These are phyloP conservation scores for Idaea biselata DNA, from an alignment of 2,888 invertebrate species.

Conservation along the genomic window DNA sequence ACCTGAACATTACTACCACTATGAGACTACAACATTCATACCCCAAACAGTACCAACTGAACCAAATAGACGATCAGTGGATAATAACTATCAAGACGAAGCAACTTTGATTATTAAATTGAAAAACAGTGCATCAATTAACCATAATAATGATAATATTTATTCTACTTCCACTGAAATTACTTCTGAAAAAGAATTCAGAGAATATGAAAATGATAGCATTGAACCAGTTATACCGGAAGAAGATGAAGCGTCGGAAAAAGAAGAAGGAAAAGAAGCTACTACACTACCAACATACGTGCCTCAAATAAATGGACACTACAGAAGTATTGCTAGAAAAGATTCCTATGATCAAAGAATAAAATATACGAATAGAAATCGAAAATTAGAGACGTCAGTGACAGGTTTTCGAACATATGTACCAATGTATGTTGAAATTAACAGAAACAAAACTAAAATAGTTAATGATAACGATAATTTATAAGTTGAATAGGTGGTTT, in stretches of 20 bases:
- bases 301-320: conserved; percentile 70
- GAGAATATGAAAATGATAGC: background rate
- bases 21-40: conserved; percentile 25
- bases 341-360: conserved; percentile 44
- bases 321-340: conserved; percentile 52
- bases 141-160: background rate
- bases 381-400: conserved; percentile 51
- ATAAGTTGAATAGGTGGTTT: conserved; percentile 3
- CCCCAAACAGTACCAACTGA: conserved; percentile 27
- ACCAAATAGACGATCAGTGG: conserved; percentile 27
- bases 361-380: conserved; percentile 51
- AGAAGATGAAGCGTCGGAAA: conserved; percentile 5
- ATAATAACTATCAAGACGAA: conserved; percentile 19
- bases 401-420: conserved; percentile 49
- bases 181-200: background rate
- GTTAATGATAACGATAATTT: conserved; percentile 14
- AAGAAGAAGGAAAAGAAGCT: conserved; percentile 29
- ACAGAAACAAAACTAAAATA: conserved; percentile 50
- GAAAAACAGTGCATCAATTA: conserved; percentile 23
- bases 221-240: conserved; percentile 12
- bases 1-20: conserved; percentile 51
- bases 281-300: conserved; percentile 52
- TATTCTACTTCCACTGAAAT: background rate
- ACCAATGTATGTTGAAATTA: conserved; percentile 65
- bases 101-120: conserved; percentile 45